A percentile compares a stretch with the other conserved stretches of the same genome.
phyloP scores from a whole-genome alignment of 1,140 invertebrate species.

The Neodiprion lecontei region DNA sequence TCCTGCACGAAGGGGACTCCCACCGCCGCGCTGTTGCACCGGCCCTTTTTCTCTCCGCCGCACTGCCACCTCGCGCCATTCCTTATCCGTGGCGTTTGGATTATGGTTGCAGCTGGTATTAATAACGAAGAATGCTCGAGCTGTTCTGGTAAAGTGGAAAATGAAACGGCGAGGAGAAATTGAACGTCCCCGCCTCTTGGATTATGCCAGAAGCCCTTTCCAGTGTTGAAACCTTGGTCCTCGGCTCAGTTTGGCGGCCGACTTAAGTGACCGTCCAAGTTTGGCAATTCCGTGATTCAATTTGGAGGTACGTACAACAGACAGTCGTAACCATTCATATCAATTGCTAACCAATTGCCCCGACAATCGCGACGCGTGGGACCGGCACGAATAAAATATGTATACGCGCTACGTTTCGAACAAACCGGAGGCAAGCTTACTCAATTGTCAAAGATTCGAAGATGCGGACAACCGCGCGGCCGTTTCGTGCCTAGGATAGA shows the following conservation, averaged over 20 bases:
- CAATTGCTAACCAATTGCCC: background rate
- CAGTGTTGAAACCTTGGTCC: background rate
- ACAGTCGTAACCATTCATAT: background rate
- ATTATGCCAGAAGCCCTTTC: background rate
- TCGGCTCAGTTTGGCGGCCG: background rate
- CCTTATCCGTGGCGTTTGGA: background rate
- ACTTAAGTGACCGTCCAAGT: constrained; percentile 1
- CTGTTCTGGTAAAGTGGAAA: background rate
- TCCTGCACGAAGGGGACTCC: background rate
- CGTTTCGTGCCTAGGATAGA: background rate
- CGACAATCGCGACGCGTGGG: background rate
- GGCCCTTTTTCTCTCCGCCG: background rate
- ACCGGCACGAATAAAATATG: background rate
- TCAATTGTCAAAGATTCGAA: background rate
- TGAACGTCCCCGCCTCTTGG: too few relatives aligned
- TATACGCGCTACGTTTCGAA: background rate
- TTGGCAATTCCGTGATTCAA: background rate
- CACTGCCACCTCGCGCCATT: background rate
- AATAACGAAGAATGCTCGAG: background rate
- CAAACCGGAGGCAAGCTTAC: background rate
- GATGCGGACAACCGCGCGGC: background rate
- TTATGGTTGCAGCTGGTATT: background rate
- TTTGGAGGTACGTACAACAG: background rate
- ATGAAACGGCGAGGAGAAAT: background rate
- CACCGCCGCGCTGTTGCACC: background rate